Base-by-base conservation (phyloP, 2,113 vertebrate species). In the Heterocephalus glaber region DNA sequence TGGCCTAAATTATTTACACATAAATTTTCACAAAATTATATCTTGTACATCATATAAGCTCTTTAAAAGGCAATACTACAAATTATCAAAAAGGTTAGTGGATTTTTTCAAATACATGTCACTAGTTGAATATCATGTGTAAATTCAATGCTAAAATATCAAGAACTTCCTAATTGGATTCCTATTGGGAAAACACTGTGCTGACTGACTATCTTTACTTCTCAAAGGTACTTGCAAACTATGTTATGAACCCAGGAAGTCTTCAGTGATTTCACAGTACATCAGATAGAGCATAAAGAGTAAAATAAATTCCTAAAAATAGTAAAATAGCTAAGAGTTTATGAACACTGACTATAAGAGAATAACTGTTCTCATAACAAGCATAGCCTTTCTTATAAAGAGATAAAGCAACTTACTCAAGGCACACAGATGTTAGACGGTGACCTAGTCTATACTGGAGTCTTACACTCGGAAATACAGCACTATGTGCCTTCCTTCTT, bases 1-100 rank as follows among this genome's bases (percentile, higher is more conserved):
- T 95, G 68, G 9, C 70, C 44, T 85, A 92, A 93, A 89, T 80
- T 94, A 92, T 80, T 94, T 89, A 14, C 49, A 52, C 20, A 80
- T 94, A 77, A 87, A 87, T 38, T 94, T 92, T 90, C 28, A 87
- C 38, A 76, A 86, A 93, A 60, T 17, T 30, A 0, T 84, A 70
- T 38, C 19, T 22, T 83, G 8, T 56, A 83, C n/a, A 84, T 90
- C 49, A 76, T 44, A 76, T 52, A 80, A 70, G 7, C 11, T 49
- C 41, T 95, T 89, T 83, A 14, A 79, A 85, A 91, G 52, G 4
- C 7, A 19, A 7, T 44, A 44, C 0, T 35, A 33, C 8, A 95
- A 66, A 84, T 94, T 89, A 90, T 41, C 76, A 49, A 89, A 8
- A 90, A 16, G 6, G 3, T 58, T 13, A 94, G 6, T 30, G 11